Base-by-base conservation (phyloP, 2,797 vertebrate genomes). In the Enoplosus armatus region DNA sequence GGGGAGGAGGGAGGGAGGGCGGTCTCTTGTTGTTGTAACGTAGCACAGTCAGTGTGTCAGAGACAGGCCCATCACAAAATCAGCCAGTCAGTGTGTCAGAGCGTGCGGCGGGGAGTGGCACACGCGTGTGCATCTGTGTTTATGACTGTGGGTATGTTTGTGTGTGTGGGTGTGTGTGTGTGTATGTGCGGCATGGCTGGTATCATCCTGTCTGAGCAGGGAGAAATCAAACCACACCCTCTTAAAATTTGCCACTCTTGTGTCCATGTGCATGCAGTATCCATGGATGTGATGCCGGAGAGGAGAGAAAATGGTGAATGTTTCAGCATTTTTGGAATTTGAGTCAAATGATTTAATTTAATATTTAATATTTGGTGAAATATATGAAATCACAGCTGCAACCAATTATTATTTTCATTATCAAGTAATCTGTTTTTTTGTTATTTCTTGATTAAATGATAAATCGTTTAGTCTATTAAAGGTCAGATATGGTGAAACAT, bases 31-130 rank as follows among this genome's bases (percentile, higher is more conserved):
- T 90, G 76, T 90, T 81, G 89, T 90, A 85, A 79, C 53, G 81
- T 78, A 82, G 84, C 76, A 58, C 80, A 92, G 89, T 92, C 85
- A 93, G 90, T 92, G 89, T 94, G 93, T 94, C 92, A 94, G 88
- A 90, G 87, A 85, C 83, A 75, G 84, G 83, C 88, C 93, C 85
- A 85, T 88, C 84, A 80, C 85, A 66, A 75, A 92, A 94, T 88
- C 90, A 93, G 80, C 90, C 86, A 91, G 91, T 90, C 87, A 92
- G 82, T 91, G 85, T 90, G 92, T 89, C 85, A 90, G 81, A 80
- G 72, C 27, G 45, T 53, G 81, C 8, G 47, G 47, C 1, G 60
- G 85, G 84, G 89, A 86, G 82, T 73, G 77, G 85, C 60, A 5
- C 65, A 68, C 62, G 69, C 63, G 53, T 80, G 80, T 76, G 77